phyloP scores from a whole-genome alignment of 2,113 vertebrate species.

The Suricata suricatta region DNA sequence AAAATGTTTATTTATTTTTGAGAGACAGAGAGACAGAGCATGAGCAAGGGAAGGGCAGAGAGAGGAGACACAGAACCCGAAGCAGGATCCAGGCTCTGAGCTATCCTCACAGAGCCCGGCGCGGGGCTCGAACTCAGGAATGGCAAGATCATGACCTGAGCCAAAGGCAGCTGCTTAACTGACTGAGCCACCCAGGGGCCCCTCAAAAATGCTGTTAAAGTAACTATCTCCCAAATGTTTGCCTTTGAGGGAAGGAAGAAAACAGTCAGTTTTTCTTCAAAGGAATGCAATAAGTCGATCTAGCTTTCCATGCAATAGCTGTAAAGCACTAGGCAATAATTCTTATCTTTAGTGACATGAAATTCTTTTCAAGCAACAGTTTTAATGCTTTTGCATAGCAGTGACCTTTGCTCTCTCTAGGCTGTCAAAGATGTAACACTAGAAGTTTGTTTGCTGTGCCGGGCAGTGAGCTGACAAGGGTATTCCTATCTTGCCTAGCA shows the following conservation, averaged over 20 bases:
- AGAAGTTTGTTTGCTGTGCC: constrained; percentile 74
- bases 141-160: no score
- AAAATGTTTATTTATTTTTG: no score
- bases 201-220: constrained; percentile 47
- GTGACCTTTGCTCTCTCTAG: constrained; percentile 74
- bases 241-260: constrained; percentile 54
- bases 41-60: no score
- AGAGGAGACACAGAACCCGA: no score
- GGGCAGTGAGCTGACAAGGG: constrained; percentile 62
- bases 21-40: no score
- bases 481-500: constrained; percentile 76
- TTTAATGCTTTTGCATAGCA: constrained; percentile 66
- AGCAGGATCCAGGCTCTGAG: no score
- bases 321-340: constrained; percentile 47
- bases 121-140: no score
- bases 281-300: constrained; percentile 52
- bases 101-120: no score
- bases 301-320: constrained; percentile 56
- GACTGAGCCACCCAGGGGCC: no score
- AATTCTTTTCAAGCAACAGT: constrained; percentile 75
- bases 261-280: constrained; percentile 53
- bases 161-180: no score
- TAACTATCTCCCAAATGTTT: constrained; percentile 46
- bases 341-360: constrained; percentile 64
- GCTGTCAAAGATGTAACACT: constrained; percentile 73